phyloP scores from a whole-genome alignment of 1,140 invertebrate genomes.

The Cepaea nemoralis region DNA sequence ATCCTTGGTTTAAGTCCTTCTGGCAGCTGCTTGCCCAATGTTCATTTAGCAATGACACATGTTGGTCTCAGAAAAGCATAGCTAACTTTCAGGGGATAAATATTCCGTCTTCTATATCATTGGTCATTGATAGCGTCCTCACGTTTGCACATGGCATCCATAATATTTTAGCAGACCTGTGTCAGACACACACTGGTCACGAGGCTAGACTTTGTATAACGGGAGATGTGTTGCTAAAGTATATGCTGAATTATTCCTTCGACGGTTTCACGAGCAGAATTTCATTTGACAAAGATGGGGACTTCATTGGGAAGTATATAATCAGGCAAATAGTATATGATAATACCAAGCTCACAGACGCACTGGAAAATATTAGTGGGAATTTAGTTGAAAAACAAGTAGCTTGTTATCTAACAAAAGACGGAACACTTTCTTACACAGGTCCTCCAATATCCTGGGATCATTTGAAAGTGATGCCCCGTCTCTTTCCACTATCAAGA shows the following conservation, averaged over 20 bases:
- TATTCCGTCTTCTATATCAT: neutral
- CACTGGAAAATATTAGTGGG: neutral
- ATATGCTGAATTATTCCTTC: neutral
- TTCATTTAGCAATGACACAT: neutral
- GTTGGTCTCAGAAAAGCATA: neutral
- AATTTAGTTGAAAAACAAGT: neutral
- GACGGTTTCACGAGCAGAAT: neutral
- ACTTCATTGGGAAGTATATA: slow-evolving; percentile 7
- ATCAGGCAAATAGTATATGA: neutral
- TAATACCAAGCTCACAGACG: too few relatives aligned
- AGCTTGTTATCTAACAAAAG: neutral
- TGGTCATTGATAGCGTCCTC: neutral
- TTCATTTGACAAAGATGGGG: neutral
- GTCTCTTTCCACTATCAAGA: neutral
- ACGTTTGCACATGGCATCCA: slow-evolving; percentile 16
- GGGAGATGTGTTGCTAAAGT: neutral
- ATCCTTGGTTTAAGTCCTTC: slow-evolving; percentile 13
- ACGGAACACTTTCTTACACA: neutral
- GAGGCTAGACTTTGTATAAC: neutral
- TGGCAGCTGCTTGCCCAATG: slow-evolving; percentile 4
- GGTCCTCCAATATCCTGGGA: neutral
- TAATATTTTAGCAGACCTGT: neutral
- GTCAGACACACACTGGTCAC: neutral
- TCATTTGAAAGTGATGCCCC: neutral
- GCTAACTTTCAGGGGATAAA: neutral